phyloP scores from a whole-genome alignment of 2,113 vertebrate genomes.

The Rutilus rutilus region DNA sequence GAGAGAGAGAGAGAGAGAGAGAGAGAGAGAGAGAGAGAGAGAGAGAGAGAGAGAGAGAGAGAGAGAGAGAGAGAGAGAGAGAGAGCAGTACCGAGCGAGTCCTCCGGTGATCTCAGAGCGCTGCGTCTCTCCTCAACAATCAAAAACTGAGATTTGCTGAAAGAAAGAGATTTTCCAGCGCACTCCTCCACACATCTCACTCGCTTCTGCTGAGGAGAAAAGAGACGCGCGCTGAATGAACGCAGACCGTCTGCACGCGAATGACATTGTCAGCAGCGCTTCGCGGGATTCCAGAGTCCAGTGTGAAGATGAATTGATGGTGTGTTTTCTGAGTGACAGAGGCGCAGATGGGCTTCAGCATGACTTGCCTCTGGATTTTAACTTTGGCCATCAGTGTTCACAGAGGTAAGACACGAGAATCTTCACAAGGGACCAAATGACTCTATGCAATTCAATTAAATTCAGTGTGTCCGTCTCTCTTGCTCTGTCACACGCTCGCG shows the following conservation, averaged over 20 bases:
- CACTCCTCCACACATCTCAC: background rate
- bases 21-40: constrained; percentile 52
- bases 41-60: background rate
- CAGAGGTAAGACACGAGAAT: constrained; percentile 70
- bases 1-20: constrained; percentile 50
- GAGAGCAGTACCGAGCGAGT: constrained; percentile 52
- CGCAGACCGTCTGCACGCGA: constrained; percentile 22
- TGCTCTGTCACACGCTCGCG: background rate
- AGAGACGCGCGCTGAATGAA: constrained; percentile 13
- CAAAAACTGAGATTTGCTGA: constrained; percentile 42
- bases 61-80: constrained; percentile 45
- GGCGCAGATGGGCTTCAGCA: constrained; percentile 70
- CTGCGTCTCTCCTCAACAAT: constrained; percentile 40
- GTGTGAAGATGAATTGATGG: constrained; percentile 65
- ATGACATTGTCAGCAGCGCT: constrained; percentile 22
- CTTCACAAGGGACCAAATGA: background rate
- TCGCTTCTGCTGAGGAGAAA: constrained; percentile 30
- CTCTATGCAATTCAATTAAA: background rate
- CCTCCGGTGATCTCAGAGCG: constrained; percentile 46
- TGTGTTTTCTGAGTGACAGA: constrained; percentile 60
- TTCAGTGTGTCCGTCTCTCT: background rate
- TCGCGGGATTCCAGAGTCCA: constrained; percentile 28
- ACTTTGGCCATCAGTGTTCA: constrained; percentile 76
- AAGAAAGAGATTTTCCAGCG: constrained; percentile 40
- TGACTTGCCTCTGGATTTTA: constrained; percentile 77